phyloP scores from a whole-genome alignment of 2,113 vertebrate species.

The Damaliscus lunatus region DNA sequence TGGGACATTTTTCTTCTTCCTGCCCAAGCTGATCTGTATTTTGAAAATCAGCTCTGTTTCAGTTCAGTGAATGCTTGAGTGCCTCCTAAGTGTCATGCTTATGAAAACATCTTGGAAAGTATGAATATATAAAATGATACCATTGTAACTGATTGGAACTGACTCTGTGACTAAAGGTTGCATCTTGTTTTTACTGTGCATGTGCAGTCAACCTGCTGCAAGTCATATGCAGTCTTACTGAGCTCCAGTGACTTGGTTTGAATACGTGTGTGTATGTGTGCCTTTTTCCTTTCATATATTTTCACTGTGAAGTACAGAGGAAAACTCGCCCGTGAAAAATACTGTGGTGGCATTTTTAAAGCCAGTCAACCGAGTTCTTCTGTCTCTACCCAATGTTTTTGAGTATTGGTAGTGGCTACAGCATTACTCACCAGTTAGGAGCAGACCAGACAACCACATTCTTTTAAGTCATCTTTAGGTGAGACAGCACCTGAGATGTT shows the following conservation, averaged over 20 bases:
- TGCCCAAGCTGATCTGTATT: background rate
- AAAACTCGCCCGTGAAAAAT: background rate
- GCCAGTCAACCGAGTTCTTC: background rate
- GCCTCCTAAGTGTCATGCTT: background rate
- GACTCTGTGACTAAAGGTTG: background rate
- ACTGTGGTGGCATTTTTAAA: background rate
- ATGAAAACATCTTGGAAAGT: background rate
- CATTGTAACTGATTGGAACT: background rate
- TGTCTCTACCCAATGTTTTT: background rate
- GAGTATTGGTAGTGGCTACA: background rate
- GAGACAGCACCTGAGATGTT: constrained; percentile 13
- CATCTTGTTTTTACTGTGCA: background rate
- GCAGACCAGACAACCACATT: constrained; percentile 12
- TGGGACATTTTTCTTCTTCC: background rate
- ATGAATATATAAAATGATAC: background rate
- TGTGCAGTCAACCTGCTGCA: background rate
- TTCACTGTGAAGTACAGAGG: background rate
- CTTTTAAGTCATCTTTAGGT: background rate
- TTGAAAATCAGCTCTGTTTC: background rate
- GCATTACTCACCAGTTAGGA: constrained; percentile 13
- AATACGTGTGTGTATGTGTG: background rate
- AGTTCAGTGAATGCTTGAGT: constrained; percentile 4
- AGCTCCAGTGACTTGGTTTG: background rate
- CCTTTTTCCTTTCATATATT: constrained; percentile 20
- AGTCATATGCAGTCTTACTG: background rate